Conservation (phyloP, 2,797 vertebrate genomes). For the Philypnodon macrostomus region DNA sequence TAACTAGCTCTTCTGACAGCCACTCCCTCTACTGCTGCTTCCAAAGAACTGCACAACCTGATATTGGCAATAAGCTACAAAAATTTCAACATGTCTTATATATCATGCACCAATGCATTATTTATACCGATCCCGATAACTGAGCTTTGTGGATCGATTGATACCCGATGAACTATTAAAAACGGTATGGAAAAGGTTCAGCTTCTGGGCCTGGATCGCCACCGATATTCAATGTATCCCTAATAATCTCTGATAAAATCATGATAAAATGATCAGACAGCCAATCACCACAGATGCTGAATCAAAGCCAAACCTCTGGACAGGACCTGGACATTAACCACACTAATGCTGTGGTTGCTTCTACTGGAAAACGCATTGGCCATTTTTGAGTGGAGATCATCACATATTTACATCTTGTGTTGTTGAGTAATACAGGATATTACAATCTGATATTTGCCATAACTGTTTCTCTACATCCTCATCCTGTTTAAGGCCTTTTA, state of each 20-base stretch:
- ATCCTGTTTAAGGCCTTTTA: not conserved
- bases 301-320: not conserved
- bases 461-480: slow-evolving; percentile 23
- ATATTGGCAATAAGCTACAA: not conserved
- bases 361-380: not conserved
- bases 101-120: too few relatives aligned
- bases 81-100: not conserved
- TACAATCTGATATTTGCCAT: not conserved
- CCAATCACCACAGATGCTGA: not conserved
- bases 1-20: not conserved
- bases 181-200: too few relatives aligned
- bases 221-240: too few relatives aligned
- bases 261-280: not conserved
- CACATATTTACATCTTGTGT: not conserved
- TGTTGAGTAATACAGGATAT: not conserved
- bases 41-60: not conserved
- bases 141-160: too few relatives aligned
- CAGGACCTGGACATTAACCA: not conserved
- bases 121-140: too few relatives aligned
- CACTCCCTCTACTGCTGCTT: not conserved
- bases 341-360: too few relatives aligned
- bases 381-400: not conserved
- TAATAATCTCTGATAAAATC: not conserved
- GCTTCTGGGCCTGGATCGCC: too few relatives aligned
- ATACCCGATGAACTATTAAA: too few relatives aligned